phyloP scores from a whole-genome alignment of 2,797 vertebrate species.

The Enteromius anoplus region DNA sequence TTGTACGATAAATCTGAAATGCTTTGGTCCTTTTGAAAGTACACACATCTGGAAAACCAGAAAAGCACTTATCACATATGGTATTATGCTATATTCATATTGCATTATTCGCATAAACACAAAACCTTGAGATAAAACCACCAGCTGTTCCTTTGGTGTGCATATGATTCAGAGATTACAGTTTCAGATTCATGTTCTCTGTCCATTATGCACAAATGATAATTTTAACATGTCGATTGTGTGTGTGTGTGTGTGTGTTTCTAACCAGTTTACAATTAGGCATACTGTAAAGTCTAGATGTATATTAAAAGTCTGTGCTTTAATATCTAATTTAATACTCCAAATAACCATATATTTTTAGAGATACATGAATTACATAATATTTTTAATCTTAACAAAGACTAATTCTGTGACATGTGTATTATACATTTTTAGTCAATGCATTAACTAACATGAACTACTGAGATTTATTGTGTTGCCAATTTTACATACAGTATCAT shows the following conservation, averaged over 20 bases:
- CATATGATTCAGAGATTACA: background rate
- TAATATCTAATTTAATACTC: too few relatives aligned
- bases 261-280: background rate
- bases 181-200: background rate
- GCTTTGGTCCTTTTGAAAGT: background rate
- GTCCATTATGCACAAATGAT: background rate
- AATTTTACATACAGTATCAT: background rate
- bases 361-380: background rate
- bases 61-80: background rate
- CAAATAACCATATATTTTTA: too few relatives aligned
- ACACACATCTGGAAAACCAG: background rate
- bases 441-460: background rate
- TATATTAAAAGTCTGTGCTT: too few relatives aligned
- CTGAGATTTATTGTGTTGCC: background rate
- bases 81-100: background rate
- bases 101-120: too few relatives aligned
- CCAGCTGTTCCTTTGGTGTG: background rate
- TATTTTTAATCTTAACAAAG: background rate
- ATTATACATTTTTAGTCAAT: background rate
- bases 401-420: background rate
- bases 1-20: background rate
- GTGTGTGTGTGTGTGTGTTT: background rate
- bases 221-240: background rate
- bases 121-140: constrained; percentile 10
- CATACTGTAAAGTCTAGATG: background rate